These are phyloP conservation scores for Cephus nigrinus DNA, from an alignment of 2,888 invertebrate genomes.

Conservation along the genomic window DNA sequence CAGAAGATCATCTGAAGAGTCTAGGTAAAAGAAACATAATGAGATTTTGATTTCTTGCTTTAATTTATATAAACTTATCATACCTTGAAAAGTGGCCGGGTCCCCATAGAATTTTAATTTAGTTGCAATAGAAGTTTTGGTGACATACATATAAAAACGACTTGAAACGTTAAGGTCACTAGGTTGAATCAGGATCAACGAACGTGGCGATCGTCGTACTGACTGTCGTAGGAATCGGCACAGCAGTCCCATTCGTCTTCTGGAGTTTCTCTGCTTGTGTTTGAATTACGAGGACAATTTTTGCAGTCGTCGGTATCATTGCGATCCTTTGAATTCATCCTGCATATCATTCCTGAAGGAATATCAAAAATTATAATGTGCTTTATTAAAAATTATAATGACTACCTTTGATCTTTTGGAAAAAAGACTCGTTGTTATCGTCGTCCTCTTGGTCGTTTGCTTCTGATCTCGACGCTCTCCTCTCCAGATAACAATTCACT, in stretches of 20 bases:
- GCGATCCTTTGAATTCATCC: not conserved
- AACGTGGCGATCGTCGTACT: not conserved
- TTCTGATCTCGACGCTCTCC: not conserved
- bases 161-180: not conserved
- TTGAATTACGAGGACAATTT: not conserved
- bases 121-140: not conserved
- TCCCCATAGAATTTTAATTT: not conserved
- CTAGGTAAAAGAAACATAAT: not conserved
- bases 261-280: not conserved
- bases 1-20: not conserved
- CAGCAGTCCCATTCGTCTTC: conserved; percentile 44
- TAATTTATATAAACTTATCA: not conserved
- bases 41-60: not conserved
- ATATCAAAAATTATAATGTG: not conserved
- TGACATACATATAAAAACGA: not conserved
- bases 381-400: not conserved
- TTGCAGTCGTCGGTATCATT: not conserved
- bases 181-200: not conserved
- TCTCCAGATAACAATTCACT: not conserved
- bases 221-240: conserved; percentile 16
- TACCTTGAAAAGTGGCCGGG: not conserved
- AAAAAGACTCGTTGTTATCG: not conserved
- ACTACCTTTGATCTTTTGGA: not conserved
- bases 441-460: not conserved
- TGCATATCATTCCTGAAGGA: not conserved